These are phyloP conservation scores for Centropus bengalensis DNA, from an alignment of 2,113 vertebrate genomes.

Conservation along the genomic window DNA sequence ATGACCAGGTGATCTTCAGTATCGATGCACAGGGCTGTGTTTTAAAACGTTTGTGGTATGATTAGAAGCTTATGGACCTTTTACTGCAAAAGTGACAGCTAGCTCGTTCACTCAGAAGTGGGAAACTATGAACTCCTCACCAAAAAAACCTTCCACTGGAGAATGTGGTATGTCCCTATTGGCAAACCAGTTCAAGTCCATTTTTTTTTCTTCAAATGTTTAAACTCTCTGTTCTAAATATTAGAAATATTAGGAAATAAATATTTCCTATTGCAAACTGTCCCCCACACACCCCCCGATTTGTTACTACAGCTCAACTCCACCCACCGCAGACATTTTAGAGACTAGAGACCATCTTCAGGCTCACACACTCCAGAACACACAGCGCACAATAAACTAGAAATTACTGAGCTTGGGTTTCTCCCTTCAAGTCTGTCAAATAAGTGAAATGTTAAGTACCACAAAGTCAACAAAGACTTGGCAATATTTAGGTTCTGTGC, in stretches of 20 bases:
- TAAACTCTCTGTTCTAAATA: neutral
- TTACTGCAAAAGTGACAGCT: neutral
- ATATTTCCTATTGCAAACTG: neutral
- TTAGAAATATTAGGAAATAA: too few species aligned
- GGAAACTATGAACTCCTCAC: neutral
- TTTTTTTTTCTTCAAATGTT: neutral
- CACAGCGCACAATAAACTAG: neutral
- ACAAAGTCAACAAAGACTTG: neutral
- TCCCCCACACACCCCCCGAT: neutral
- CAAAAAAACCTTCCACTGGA: neutral
- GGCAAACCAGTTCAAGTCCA: neutral
- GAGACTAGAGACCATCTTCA: neutral
- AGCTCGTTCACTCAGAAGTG: neutral
- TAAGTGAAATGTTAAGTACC: neutral
- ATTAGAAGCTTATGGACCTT: neutral
- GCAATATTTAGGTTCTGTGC: neutral
- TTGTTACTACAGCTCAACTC: neutral
- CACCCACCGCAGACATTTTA: neutral
- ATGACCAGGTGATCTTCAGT: neutral
- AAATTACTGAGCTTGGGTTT: neutral
- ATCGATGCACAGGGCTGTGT: accelerated
- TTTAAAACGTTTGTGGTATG: neutral
- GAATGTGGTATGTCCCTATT: neutral
- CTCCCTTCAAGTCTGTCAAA: neutral
- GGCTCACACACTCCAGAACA: neutral